These are phyloP conservation scores for Thyatira batis DNA, from an alignment of 2,888 invertebrate species.

Conservation along the genomic window DNA sequence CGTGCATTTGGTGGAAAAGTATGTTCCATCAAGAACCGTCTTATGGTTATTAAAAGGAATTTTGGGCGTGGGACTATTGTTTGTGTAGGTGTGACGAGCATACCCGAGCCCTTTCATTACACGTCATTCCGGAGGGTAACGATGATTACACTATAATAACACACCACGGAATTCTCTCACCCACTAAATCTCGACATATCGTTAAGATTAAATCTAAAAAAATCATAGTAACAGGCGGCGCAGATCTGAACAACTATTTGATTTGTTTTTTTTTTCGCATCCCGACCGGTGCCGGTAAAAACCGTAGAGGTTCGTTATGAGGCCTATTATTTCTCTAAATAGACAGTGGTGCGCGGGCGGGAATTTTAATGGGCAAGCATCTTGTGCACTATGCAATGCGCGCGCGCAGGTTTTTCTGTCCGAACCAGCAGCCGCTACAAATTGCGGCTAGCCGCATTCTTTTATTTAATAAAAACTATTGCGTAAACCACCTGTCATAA, in stretches of 20 bases:
- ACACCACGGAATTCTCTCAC: conserved; percentile 51
- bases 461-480: conserved; percentile 13
- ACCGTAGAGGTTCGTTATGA: conserved; percentile 47
- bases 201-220: conserved; percentile 33
- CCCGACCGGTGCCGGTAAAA: conserved; percentile 20
- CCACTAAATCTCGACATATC: conserved; percentile 44
- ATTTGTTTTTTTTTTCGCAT: conserved; percentile 7
- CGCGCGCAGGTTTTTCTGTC: conserved; percentile 49
- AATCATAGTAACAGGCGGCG: conserved; percentile 15
- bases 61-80: conserved; percentile 43
- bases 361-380: conserved; percentile 72
- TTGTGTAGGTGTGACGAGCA: conserved; percentile 44
- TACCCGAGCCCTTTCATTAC: conserved; percentile 48
- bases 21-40: not conserved
- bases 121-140: conserved; percentile 37
- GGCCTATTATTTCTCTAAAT: conserved; percentile 71
- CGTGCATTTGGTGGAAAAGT: too few species aligned
- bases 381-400: conserved; percentile 52
- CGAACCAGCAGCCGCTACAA: conserved; percentile 38
- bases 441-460: conserved; percentile 31
- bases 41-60: not conserved
- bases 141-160: conserved; percentile 61
- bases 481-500: conserved; percentile 37
- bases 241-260: conserved; percentile 14
- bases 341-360: conserved; percentile 66